Percentiles rank a stretch among this genome's conserved stretches.
These are phyloP conservation scores for Drosophila quinaria DNA, from an alignment of 2,888 invertebrate genomes.

Conservation along the genomic window DNA sequence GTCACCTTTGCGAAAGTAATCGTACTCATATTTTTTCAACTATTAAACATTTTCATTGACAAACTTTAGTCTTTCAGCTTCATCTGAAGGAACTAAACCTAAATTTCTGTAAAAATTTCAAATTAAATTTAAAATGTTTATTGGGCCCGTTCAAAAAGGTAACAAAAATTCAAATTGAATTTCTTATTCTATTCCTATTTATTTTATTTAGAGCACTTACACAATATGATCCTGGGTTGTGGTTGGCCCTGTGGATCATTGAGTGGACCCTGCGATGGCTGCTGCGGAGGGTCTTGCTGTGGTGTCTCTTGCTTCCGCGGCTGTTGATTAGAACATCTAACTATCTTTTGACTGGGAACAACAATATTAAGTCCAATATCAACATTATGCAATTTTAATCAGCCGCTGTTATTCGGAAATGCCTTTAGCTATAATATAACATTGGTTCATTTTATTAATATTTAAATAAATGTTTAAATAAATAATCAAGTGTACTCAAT, in stretches of 20 bases:
- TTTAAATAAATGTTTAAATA: not conserved
- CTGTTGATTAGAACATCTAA: not conserved
- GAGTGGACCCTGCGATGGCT: slow-evolving; percentile 49
- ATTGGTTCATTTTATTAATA: not conserved
- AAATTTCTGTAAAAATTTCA: slow-evolving; percentile 13
- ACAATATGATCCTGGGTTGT: slow-evolving; percentile 49
- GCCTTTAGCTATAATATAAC: not conserved
- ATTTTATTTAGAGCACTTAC: not conserved
- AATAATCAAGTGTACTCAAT: too few relatives aligned
- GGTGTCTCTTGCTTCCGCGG: slow-evolving; percentile 22
- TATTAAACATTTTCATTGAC: not conserved
- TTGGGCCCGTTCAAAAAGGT: slow-evolving; percentile 24
- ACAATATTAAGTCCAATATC: not conserved
- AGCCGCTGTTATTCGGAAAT: not conserved
- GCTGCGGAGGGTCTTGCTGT: slow-evolving; percentile 16
- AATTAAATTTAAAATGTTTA: slow-evolving; percentile 21
- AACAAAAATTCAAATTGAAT: not conserved
- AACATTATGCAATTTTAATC: not conserved
- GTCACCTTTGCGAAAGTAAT: not conserved
- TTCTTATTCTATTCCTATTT: not conserved
- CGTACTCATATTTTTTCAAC: not conserved
- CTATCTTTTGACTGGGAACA: not conserved
- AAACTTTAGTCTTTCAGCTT: not conserved
- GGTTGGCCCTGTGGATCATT: slow-evolving; percentile 55
- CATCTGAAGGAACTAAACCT: not conserved